These are phyloP conservation scores for Nephrotoma appendiculata DNA, from an alignment of 2,888 invertebrate species.

Conservation along the genomic window DNA sequence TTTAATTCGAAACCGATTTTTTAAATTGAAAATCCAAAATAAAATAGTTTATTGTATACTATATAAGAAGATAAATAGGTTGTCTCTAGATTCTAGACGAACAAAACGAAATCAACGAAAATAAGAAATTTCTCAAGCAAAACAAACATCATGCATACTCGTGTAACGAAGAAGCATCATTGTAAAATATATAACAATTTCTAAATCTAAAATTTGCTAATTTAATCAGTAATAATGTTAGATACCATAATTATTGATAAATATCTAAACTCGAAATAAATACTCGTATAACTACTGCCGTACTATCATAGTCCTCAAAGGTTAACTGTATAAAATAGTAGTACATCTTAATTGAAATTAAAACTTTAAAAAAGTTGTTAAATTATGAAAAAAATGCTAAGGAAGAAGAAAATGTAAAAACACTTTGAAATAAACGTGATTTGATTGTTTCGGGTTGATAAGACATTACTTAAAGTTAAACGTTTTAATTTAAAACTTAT, in stretches of 20 bases:
- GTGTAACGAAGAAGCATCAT: neutral
- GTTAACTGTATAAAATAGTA: neutral
- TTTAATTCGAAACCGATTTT: neutral
- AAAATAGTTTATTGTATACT: neutral
- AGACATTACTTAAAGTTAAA: neutral
- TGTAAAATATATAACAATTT: neutral
- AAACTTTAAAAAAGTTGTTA: neutral
- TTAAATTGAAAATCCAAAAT: neutral
- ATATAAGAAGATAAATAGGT: neutral
- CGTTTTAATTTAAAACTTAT: neutral
- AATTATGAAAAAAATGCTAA: neutral
- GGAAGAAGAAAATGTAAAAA: neutral
- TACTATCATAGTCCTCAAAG: neutral
- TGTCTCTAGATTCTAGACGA: neutral
- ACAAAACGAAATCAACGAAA: neutral
- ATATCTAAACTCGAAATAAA: neutral
- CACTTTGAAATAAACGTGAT: neutral
- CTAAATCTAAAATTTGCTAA: neutral
- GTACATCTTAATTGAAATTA: neutral
- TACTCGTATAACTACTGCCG: neutral
- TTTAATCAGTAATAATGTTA: neutral
- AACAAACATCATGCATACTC: neutral
- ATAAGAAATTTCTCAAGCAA: no score
- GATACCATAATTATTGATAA: neutral
- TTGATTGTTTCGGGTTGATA: neutral